These are phyloP conservation scores for Heliothis peltigera DNA, from an alignment of 2,888 invertebrate genomes.

Conservation along the genomic window DNA sequence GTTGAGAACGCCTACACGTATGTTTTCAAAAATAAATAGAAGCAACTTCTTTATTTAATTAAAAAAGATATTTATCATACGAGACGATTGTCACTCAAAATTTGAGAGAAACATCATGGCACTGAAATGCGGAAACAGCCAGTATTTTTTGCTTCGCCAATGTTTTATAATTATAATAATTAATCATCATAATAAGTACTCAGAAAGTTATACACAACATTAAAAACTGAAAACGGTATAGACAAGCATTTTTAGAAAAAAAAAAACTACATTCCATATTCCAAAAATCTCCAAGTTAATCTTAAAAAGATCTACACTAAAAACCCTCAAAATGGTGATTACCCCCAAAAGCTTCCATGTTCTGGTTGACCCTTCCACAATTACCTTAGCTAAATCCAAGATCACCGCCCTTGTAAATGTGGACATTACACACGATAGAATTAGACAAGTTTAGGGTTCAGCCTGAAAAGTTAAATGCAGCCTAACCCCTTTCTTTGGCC, in stretches of 20 bases:
- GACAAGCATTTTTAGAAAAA: no score
- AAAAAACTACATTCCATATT: no score
- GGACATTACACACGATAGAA: conserved; percentile 28
- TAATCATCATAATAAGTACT: background rate
- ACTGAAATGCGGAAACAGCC: conserved; percentile 18
- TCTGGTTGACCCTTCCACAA: conserved; percentile 15
- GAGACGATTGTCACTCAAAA: conserved; percentile 37
- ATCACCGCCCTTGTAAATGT: conserved; percentile 26
- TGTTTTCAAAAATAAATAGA: conserved; percentile 18
- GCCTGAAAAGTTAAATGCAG: conserved; percentile 3
- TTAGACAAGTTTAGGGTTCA: conserved; percentile 18
- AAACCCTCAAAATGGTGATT: conserved; percentile 20
- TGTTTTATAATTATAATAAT: conserved; percentile 14
- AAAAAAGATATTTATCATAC: conserved; percentile 32
- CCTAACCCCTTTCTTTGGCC: conserved; percentile 6
- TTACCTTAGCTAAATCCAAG: conserved; percentile 28
- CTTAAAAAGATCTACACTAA: conserved; percentile 10
- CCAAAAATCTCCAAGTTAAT: conserved; percentile 1
- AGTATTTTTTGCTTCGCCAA: conserved; percentile 19
- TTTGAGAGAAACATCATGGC: conserved; percentile 27
- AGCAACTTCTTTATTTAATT: conserved; percentile 45
- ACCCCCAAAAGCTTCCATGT: conserved; percentile 16
- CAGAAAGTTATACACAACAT: no score
- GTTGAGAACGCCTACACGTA: conserved; percentile 10
- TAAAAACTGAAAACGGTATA: no score